Conservation (phyloP, 2,113 vertebrate genomes). For the Paramormyrops kingsleyae region DNA sequence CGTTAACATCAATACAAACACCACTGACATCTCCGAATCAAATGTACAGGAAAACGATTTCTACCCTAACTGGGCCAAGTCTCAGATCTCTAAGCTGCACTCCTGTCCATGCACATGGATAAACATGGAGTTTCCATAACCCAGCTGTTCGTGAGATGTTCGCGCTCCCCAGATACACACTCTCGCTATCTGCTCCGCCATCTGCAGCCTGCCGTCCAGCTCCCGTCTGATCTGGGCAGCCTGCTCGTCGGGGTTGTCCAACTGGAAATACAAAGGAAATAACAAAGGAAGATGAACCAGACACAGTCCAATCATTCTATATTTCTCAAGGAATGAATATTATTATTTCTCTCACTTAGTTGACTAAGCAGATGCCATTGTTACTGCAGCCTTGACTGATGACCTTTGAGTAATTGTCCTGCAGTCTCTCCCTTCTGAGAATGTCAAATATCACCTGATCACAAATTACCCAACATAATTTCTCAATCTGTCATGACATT, state of each 20-base stretch:
- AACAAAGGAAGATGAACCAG: not conserved
- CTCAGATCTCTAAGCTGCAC: not conserved
- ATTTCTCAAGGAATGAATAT: not conserved
- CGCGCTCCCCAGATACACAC: conserved; percentile 55
- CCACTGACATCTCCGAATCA: not conserved
- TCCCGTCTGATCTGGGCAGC: conserved; percentile 95
- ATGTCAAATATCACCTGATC: not conserved
- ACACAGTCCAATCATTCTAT: not conserved
- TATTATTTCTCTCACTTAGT: not conserved
- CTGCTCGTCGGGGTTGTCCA: conserved; percentile 97
- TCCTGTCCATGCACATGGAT: not conserved
- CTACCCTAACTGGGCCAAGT: not conserved
- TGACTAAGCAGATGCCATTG: not conserved
- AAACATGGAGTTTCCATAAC: not conserved
- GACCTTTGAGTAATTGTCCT: not conserved
- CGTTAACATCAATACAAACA: too few species aligned
- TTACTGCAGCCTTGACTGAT: not conserved
- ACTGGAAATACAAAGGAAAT: conserved; percentile 57
- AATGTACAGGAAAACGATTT: not conserved
- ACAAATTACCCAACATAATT: not conserved
- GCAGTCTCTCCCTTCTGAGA: not conserved
- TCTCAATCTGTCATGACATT: not conserved
- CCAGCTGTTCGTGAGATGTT: not conserved
- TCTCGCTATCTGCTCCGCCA: conserved; percentile 96
- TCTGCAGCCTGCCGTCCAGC: conserved; percentile 90